Conservation (phyloP, 2,888 invertebrate genomes). For the Drosophila greeni region DNA sequence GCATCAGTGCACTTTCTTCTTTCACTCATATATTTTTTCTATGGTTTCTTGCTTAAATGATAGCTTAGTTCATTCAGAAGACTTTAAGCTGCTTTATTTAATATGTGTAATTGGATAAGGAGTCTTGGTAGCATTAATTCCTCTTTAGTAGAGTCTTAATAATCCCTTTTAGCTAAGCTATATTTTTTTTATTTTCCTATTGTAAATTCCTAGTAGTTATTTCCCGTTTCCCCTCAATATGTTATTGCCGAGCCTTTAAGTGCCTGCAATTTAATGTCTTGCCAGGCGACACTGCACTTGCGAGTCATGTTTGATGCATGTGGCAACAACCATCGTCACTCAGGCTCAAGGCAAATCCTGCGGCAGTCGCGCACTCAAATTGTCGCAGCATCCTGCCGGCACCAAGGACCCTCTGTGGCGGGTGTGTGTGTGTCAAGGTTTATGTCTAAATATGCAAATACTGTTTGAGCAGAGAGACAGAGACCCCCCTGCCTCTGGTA, state of each 20-base stretch:
- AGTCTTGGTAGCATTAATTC: background rate
- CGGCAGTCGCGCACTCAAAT: slow-evolving; percentile 54
- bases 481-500: too few relatives aligned
- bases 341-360: slow-evolving; percentile 39
- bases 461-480: slow-evolving; percentile 7
- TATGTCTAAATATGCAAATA: slow-evolving; percentile 43
- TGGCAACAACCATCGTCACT: slow-evolving; percentile 43
- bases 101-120: background rate
- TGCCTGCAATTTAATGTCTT: slow-evolving; percentile 42
- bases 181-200: background rate
- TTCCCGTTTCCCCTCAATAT: background rate
- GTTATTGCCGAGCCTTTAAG: slow-evolving; percentile 40
- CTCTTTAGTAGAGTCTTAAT: too few relatives aligned
- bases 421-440: slow-evolving; percentile 31
- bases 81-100: background rate
- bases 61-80: background rate
- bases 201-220: background rate
- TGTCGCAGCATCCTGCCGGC: slow-evolving; percentile 48
- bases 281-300: slow-evolving; percentile 39
- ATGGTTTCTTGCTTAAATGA: background rate
- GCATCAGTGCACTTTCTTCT: background rate
- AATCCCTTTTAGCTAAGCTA: background rate
- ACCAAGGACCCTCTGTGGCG: slow-evolving; percentile 10
- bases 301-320: slow-evolving; percentile 50
- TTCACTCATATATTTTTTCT: background rate